A percentile compares a stretch with the other conserved stretches of the same genome.
Conservation (phyloP, 2,113 vertebrate species). For the Variabilichromis moorii region DNA sequence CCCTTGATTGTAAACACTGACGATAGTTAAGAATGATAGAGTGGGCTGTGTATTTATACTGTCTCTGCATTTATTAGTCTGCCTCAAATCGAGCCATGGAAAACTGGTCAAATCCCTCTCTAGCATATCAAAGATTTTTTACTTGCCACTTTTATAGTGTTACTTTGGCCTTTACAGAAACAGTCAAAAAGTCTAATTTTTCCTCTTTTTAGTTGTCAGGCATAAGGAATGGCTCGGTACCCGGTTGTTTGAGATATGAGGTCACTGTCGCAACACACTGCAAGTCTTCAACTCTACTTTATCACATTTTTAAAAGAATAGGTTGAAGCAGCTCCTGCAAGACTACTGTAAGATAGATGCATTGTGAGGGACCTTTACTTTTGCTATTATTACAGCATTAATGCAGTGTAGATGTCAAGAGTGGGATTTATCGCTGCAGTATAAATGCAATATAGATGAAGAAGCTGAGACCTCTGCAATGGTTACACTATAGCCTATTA, state of each 20-base stretch:
- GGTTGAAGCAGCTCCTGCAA: neutral
- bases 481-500: neutral
- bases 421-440: neutral
- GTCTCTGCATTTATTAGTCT: conserved; percentile 27
- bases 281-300: conserved; percentile 9
- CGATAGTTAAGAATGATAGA: conserved; percentile 5
- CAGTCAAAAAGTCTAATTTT: neutral
- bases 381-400: conserved; percentile 22
- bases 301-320: conserved; percentile 20
- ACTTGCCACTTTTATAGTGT: neutral
- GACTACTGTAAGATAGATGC: conserved; percentile 8
- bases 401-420: neutral
- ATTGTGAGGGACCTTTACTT: conserved; percentile 14
- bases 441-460: conserved; percentile 29
- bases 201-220: conserved; percentile 7
- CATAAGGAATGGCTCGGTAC: conserved; percentile 4
- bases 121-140: neutral
- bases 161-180: conserved; percentile 13
- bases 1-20: neutral
- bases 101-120: conserved; percentile 12
- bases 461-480: neutral
- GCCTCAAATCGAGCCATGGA: conserved; percentile 8
- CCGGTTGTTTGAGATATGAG: conserved; percentile 27
- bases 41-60: neutral
- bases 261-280: conserved; percentile 30